Evolutionary conservation across 2,888 invertebrate species (phyloP).

Genomic region (Schizaphis graminum): DNA sequence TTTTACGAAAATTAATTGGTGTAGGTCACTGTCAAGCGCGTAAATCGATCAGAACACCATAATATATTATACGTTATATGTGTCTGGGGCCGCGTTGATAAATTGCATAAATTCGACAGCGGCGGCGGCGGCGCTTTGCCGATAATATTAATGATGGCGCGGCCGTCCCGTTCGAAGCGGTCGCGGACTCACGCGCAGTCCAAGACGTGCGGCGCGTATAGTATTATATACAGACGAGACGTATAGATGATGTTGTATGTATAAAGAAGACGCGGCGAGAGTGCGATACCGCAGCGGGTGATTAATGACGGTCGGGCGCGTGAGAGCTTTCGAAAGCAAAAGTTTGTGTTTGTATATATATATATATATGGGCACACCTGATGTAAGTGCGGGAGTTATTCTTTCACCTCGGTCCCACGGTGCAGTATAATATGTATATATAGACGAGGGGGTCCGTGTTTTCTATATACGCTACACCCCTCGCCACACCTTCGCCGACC

Average conservation of each 20-base stretch:
- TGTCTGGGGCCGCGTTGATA: constrained; percentile 39
- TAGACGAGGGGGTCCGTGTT: neutral
- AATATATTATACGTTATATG: neutral
- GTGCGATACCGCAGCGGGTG: neutral
- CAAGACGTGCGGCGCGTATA: neutral
- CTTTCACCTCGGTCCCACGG: neutral
- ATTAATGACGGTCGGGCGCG: constrained; percentile 39
- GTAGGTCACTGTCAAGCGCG: constrained; percentile 58
- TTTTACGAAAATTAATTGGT: constrained; percentile 56
- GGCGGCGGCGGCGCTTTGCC: constrained; percentile 40
- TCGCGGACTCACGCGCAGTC: neutral
- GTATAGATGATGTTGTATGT: neutral
- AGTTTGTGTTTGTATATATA: neutral
- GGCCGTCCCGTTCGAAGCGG: neutral
- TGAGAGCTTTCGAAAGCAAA: constrained; percentile 3
- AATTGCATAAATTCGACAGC: constrained; percentile 22
- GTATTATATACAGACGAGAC: neutral
- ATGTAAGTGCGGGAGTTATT: neutral
- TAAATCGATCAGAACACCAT: constrained; percentile 43
- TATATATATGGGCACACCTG: neutral
- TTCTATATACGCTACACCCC: neutral
- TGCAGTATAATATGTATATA: neutral
- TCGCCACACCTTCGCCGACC: neutral
- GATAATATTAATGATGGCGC: constrained; percentile 43
- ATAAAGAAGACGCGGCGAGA: neutral